Evolutionary conservation across 2,797 vertebrate genomes (phyloP), one percentile per base, ranked within the genome.

Genomic region (Sphaeramia orbicularis): DNA sequence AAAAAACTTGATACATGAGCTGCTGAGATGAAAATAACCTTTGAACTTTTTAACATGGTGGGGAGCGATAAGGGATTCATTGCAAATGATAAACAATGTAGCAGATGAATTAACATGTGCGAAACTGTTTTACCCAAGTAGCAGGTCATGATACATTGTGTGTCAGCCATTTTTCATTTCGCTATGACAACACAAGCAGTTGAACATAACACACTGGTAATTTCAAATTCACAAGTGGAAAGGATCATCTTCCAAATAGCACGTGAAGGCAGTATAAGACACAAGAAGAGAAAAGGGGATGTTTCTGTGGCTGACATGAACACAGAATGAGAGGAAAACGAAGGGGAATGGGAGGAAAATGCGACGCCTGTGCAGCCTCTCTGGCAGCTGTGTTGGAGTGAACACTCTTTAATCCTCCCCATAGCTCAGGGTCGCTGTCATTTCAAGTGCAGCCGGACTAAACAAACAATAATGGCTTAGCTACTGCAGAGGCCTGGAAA

Each of bases 381-480:
- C 60, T 82, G 71, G 76, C 84, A 86, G 81, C 84, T 84, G 62
- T 71, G 48, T 55, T 71, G 74, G 71, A 66, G 62, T 66, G 53
- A 65, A 65, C 64, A 30, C 47, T 70, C 67, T 81, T 72, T 89
- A 80, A 89, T 89, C 84, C 86, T 76, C 65, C 83, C 76, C 66
- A 27, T 16, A 53, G 84, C 73, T 78, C 76, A 43, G 81, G 76
- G 74, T 87, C 50, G 32, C 80, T 87, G 85, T 89, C 87, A 81
- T 82, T 89, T 84, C 75, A 76, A 90, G 81, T 84, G 80, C 82
- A 88, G 84, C 80, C 83, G 86, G 78, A 85, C 80, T 55, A 50
- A 74, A 77, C 80, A 68, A 87, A 86, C 79, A 85, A 78, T 72
- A 72, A 78, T 68, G 67, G 60, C 68, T 76, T 15, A 1, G 84